These are phyloP conservation scores for Coturnix japonica DNA, from an alignment of 2,113 vertebrate species.

Conservation along the genomic window DNA sequence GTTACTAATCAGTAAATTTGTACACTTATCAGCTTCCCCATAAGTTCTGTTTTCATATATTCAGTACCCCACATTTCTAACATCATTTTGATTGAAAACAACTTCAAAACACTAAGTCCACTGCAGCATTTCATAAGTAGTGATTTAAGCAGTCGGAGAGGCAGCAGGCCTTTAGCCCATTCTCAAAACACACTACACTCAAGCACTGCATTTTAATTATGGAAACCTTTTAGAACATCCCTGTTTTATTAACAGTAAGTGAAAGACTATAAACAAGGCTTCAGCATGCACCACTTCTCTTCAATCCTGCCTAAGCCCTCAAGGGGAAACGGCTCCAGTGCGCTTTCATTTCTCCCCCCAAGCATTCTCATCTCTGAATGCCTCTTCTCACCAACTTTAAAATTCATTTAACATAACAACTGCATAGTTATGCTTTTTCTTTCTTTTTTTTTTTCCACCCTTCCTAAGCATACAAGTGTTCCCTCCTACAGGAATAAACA, in stretches of 20 bases:
- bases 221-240: constrained; percentile 71
- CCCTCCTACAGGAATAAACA: constrained; percentile 41
- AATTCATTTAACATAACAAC: constrained; percentile 66
- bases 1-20: constrained; percentile 69
- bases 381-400: constrained; percentile 52
- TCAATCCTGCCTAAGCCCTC: constrained; percentile 48
- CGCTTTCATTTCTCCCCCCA: constrained; percentile 48
- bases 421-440: constrained; percentile 34
- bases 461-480: constrained; percentile 5
- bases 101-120: constrained; percentile 23
- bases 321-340: constrained; percentile 30
- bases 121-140: constrained; percentile 16
- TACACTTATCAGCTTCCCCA: constrained; percentile 40
- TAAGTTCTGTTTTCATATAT: constrained; percentile 56
- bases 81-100: constrained; percentile 29
- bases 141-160: constrained; percentile 51
- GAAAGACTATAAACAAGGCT: constrained; percentile 68
- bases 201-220: constrained; percentile 69
- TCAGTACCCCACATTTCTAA: constrained; percentile 40
- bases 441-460: neutral
- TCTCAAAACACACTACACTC: constrained; percentile 45
- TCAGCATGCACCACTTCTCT: constrained; percentile 64
- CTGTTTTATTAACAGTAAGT: constrained; percentile 71
- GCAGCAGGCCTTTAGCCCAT: constrained; percentile 23
- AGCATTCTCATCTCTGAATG: constrained; percentile 59